Evolutionary conservation across 2,888 invertebrate genomes (phyloP), one percentile per base, ranked within the genome.

Genomic region (Zaprionus lineosus): DNA sequence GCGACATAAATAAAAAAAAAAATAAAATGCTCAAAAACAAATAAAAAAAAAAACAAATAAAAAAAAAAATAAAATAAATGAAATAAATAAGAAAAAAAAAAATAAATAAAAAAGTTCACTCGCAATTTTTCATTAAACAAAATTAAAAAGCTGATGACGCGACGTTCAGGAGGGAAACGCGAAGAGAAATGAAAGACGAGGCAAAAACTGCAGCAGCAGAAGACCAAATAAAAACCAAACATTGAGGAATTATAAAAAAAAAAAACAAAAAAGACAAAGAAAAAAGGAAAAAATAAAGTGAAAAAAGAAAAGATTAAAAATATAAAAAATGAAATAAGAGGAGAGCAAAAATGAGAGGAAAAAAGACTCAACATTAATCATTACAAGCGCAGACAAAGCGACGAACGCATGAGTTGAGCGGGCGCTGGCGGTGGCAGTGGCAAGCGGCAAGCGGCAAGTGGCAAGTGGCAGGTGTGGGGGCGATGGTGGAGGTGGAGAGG

Each of bases 61-160:
- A 36, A 36, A n/a, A n/a, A n/a, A 28, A 48, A 65, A 47, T 21
- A 40, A 14, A 34, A 11, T 15, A 1, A 34, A 16, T 15, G 6
- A 8, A 2, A 15, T 15, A 12, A 5, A 29, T 31, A 5, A 40
- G 28, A 11, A 55, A 18, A 19, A 34, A 24, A 28, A 4, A 2
- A 12, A n/a, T 26, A 12, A 33, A 29, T 15, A 37, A 15, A 51
- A 55, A 52, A 34, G 16, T 29, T 21, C 34, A 50, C 58, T 65
- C 64, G 57, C 71, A 58, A 71, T 86, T 81, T 86, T 76, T 84
- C 82, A 86, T 86, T 82, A 67, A 72, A 59, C 65, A 69, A 82
- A 84, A 82, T 79, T 83, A 83, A 82, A 86, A 84, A 58, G 81
- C 84, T 81, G 84, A 74, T 75, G 68, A 69, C 56, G 70, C 84